Base-by-base conservation (phyloP, 2,797 vertebrate species). In the Vireo griseus region DNA sequence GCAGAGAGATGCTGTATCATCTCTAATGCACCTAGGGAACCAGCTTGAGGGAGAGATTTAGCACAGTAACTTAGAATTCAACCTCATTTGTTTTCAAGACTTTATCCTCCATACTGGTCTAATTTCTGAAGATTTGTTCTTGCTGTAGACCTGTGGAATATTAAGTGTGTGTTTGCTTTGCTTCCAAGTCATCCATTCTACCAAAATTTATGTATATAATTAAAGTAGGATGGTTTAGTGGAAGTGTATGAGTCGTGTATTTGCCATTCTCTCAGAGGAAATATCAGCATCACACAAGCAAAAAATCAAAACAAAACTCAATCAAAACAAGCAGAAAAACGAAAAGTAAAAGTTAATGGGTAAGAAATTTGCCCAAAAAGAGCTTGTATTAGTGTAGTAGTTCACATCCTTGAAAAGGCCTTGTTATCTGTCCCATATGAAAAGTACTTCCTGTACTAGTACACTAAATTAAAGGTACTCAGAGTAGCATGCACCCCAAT, bases 1-100 rank as follows among this genome's bases (percentile, higher is more conserved):
- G 26, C 52, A 76, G 52, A 59, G 51, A 67, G 42, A 39, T 0
- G 1, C 5, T 90, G 10, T 51, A 59, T 75, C 50, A 57, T 83
- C 61, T 65, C 52, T 65, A 48, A 45, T 24, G 50, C 8, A 50
- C 29, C 10, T 29, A 68, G 28, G 42, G n/a, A 93, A 68, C 9
- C 50, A 94, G 39, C n/a, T 71, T 5, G 24, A 50, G 39, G 35
- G 13, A 71, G 25, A 88, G 11, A 74, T 68, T 86, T 74, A 93
- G 35, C 29, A 39, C 48, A 47, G 16, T 11, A 54, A 50, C 21
- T 76, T 75, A 20, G 33, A 84, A 48, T 76, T 76, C 57, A 77
- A 39, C 5, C 20, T 69, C 44, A 40, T 93, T 86, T 90, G 8
- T 88, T 68, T 94, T 88, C 59, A 59, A 71, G 40, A 77, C 10